phyloP scores from a whole-genome alignment of 2,797 vertebrate genomes.

The Strix occidentalis region DNA sequence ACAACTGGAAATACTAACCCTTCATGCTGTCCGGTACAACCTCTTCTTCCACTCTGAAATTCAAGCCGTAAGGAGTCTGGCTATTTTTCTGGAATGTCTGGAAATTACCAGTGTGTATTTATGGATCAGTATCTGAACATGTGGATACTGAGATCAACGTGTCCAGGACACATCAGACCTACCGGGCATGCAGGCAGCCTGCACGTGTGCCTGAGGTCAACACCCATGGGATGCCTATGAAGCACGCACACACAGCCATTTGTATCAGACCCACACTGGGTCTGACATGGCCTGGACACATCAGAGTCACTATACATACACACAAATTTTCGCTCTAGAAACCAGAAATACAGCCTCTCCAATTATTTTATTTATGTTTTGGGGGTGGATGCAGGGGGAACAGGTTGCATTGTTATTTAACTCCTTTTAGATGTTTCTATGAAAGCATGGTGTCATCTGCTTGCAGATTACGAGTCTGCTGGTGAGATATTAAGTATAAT shows the following conservation, averaged over 20 bases:
- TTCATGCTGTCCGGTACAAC: not conserved
- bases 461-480: not conserved
- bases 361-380: not conserved
- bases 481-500: not conserved
- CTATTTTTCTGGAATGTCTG: not conserved
- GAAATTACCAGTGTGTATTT: not conserved
- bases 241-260: accelerated
- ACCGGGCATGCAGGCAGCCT: not conserved
- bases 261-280: accelerated
- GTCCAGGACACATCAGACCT: not conserved
- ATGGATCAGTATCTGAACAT: not conserved
- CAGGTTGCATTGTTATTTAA: not conserved
- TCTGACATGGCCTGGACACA: not conserved
- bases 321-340: not conserved
- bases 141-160: accelerated
- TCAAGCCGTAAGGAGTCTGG: not conserved
- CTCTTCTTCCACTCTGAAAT: not conserved
- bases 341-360: not conserved
- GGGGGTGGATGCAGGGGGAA: not conserved
- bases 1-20: not conserved
- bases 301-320: accelerated
- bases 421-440: not conserved
- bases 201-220: too few species aligned
- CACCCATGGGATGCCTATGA: accelerated
- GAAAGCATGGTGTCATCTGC: accelerated